Evolutionary conservation across 2,113 vertebrate genomes (phyloP), one percentile per base, ranked within the genome.

Genomic region (Hypanus sabinus): DNA sequence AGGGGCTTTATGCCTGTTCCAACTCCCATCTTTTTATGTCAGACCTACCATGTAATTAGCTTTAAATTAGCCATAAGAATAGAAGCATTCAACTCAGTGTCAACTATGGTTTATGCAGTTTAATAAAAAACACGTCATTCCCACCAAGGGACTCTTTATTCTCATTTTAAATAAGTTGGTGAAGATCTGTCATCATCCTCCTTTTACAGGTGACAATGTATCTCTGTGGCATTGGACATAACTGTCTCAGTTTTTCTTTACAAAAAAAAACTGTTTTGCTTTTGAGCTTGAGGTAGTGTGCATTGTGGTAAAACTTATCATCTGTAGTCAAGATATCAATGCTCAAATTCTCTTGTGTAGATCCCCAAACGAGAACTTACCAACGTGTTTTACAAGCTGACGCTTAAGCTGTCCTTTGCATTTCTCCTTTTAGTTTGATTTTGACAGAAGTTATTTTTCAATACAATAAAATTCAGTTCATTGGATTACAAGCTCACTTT

Each of bases 361-460:
- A 33, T 33, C 12, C 83, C 30, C 85, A 62, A 88, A n/a, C 33
- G 85, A 18, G 60, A 90, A 14, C 57, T 62, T 11, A 14, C 83
- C 55, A 60, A 60, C 18, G 57, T 88, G 57, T 62, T 88, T 65
- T 88, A 62, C 85, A 88, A 30, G 57, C 85, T 62, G 57, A 33
- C 18, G 30, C n/a, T 7, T 20, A n/a, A 90, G n/a, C 30, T 33
- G 57, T 18, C 62, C 46, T 30, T 88, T 22, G 27, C 60, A 14
- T 33, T 33, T 33, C 30, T 18, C 30, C n/a, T 60, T 62, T 87
- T 24, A 27, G 24, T 30, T 60, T n/a, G 55, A 87, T 30, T 87
- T 60, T 87, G 55, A 87, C 55, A 60, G 60, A 85, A 85, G 46
- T 20, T 46, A 85, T 87, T 87, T 87, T 87, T 87, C 55, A 87